Evolutionary conservation across 1,140 invertebrate genomes (phyloP), one percentile per base, ranked within the genome.

Genomic region (Diorhabda elongata): DNA sequence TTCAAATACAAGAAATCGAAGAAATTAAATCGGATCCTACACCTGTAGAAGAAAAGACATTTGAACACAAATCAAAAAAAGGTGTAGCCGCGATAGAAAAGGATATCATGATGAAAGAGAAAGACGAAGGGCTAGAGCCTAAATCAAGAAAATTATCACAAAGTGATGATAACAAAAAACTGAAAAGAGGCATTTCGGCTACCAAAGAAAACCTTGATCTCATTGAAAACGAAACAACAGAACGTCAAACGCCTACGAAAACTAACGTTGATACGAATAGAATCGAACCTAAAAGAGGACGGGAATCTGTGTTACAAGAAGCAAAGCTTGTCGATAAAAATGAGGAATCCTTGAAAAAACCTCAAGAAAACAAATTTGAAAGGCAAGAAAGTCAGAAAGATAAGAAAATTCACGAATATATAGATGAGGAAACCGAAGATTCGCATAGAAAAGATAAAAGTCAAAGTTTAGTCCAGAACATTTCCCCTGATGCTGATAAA

Each of bases 381-480:
- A 61, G 75, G 71, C 66, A 78, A 71, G 73, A 79, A 70, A 69
- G 73, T 71, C 67, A 80, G 75, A 76, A 66, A 67, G 77, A 69
- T 62, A 64, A 67, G 44, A 73, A 59, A 61, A 71, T 71, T 6
- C 77, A 78, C 57, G 85, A 85, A 66, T 57, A 67, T 44, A 11
- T 44, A 7, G 87, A 89, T 75, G 84, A 85, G 56, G 83, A 85
- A 47, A 81, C 90, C 69, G 87, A 88, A 78, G 85, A 84, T 67
- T 81, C 91, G 59, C 82, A 91, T 41, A 85, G 83, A 76, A 83
- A 88, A 71, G 87, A 88, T 71, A 85, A 88, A 79, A 85, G 85
- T 74, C 88, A 91, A 78, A 88, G 86, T 78, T 86, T 89, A 73
- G 82, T 91, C 72, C 87, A 88, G 70, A 88, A 91, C 79, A 89